Evolutionary conservation across 2,113 vertebrate species (phyloP).

Genomic region (Percina caprodes): DNA sequence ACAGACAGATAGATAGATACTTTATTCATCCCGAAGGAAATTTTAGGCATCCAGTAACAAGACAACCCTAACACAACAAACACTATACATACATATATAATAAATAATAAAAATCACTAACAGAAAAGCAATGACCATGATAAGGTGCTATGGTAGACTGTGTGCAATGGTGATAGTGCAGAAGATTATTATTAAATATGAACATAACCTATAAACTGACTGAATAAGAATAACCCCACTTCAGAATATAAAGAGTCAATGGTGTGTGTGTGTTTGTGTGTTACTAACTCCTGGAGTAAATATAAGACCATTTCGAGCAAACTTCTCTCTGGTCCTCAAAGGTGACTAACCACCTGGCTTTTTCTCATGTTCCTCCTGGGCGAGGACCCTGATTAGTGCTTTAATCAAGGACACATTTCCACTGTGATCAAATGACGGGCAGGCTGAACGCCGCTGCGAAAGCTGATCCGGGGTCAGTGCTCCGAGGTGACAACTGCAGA

Average conservation of each 20-base stretch:
- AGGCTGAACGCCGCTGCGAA: neutral
- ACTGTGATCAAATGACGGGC: constrained; percentile 57
- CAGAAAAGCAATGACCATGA: too few species aligned
- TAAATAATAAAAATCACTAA: too few species aligned
- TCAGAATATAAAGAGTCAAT: neutral
- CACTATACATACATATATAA: too few species aligned
- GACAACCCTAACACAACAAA: too few species aligned
- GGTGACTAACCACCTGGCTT: constrained; percentile 50
- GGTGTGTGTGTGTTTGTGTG: neutral
- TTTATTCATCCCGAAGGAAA: too few species aligned
- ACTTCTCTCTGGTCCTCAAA: constrained; percentile 20
- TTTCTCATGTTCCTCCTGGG: constrained; percentile 44
- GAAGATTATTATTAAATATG: too few species aligned
- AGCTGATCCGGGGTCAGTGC: constrained; percentile 49
- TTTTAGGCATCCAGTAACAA: too few species aligned
- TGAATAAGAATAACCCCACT: too few species aligned
- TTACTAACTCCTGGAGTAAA: neutral
- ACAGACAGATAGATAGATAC: too few species aligned
- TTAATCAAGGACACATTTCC: constrained; percentile 65
- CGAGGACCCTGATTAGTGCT: constrained; percentile 36
- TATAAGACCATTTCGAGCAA: neutral
- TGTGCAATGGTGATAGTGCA: too few species aligned
- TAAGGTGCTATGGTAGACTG: too few species aligned
- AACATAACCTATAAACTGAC: too few species aligned
- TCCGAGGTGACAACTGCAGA: neutral